phyloP scores from a whole-genome alignment of 2,113 vertebrate genomes.

The Plectropomus leopardus region DNA sequence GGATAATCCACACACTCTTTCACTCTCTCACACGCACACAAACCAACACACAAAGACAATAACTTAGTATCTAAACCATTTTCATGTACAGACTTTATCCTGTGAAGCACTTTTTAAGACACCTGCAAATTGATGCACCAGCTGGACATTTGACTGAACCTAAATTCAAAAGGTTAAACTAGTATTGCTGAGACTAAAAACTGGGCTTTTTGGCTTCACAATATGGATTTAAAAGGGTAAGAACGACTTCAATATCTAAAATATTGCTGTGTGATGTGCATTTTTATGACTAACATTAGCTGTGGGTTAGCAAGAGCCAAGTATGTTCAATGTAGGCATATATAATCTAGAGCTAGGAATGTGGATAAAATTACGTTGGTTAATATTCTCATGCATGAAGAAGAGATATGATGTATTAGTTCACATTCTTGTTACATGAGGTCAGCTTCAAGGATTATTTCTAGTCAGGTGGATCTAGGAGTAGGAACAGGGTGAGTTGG shows the following conservation, averaged over 20 bases:
- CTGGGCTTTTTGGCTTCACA: not conserved
- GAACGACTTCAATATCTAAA: not conserved
- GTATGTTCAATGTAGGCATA: not conserved
- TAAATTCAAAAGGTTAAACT: not conserved
- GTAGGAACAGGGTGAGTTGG: not conserved
- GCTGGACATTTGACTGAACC: not conserved
- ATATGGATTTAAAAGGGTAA: not conserved
- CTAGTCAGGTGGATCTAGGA: constrained; percentile 7
- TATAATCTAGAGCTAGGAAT: not conserved
- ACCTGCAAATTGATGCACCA: not conserved
- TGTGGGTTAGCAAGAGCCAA: not conserved
- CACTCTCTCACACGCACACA: not conserved
- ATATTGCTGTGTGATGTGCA: not conserved
- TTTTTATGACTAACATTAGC: not conserved
- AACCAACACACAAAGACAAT: constrained; percentile 44
- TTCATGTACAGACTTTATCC: constrained; percentile 3
- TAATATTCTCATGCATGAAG: not conserved
- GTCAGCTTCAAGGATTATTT: not conserved
- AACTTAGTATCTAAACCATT: not conserved
- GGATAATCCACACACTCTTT: constrained; percentile 54
- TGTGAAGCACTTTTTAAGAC: not conserved
- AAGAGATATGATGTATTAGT: not conserved
- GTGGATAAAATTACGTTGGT: not conserved
- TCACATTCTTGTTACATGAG: constrained; percentile 9
- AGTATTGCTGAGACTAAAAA: not conserved